These are phyloP conservation scores for Sinocyclocheilus anophthalmus DNA, from an alignment of 2,113 vertebrate species.

Conservation along the genomic window DNA sequence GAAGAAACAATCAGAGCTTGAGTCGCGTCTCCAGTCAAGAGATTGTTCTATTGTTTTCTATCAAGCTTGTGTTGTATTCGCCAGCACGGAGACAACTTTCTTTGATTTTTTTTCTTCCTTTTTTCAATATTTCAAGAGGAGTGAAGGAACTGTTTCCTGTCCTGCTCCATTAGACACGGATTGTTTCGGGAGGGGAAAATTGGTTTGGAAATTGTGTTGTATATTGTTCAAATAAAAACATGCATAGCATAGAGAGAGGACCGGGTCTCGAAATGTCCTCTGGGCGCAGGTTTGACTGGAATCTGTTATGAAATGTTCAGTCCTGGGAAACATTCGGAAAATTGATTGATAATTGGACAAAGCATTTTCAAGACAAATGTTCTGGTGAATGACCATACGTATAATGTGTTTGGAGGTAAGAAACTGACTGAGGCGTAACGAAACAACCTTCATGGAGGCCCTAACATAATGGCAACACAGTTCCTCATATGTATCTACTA, in stretches of 20 bases:
- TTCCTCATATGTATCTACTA: not conserved
- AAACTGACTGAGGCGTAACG: not conserved
- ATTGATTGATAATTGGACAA: constrained; percentile 50
- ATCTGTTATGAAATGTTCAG: constrained; percentile 54
- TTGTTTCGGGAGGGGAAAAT: constrained; percentile 57
- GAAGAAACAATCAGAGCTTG: constrained; percentile 53
- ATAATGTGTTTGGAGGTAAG: not conserved
- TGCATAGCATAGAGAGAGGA: constrained; percentile 34
- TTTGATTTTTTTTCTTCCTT: constrained; percentile 50
- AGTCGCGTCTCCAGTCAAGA: constrained; percentile 53
- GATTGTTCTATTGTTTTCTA: constrained; percentile 54
- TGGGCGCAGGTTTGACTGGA: constrained; percentile 23
- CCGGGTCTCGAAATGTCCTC: constrained; percentile 39
- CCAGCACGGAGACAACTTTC: constrained; percentile 42
- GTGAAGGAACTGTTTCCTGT: constrained; percentile 59
- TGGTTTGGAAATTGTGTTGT: constrained; percentile 63
- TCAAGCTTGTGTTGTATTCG: constrained; percentile 32
- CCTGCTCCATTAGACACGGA: constrained; percentile 60
- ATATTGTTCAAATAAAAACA: constrained; percentile 53
- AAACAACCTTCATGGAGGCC: not conserved
- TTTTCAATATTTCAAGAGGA: constrained; percentile 52
- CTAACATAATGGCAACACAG: not conserved
- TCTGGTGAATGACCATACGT: constrained; percentile 22
- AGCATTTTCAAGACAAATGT: constrained; percentile 46
- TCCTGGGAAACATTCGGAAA: constrained; percentile 46